These are phyloP conservation scores for Ruditapes philippinarum DNA, from an alignment of 1,140 invertebrate species.

Conservation along the genomic window DNA sequence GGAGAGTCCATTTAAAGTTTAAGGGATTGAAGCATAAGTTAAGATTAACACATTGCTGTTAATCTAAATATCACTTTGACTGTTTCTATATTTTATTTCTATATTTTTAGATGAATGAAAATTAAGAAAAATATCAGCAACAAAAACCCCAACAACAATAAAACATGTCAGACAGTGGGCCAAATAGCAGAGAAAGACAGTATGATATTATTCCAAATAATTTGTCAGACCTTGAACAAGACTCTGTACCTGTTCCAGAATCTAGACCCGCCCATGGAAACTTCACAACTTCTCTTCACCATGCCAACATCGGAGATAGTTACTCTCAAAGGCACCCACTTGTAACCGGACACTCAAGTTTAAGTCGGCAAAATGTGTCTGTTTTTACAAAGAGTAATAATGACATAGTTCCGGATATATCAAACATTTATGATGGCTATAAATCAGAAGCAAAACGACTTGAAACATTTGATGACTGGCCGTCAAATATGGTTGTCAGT, in stretches of 20 bases:
- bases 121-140: no score
- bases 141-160: no score
- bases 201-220: background rate
- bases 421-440: conserved; percentile 43
- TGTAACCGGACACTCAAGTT: background rate
- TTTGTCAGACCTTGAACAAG: background rate
- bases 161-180: conserved; percentile 2
- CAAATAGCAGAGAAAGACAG: background rate
- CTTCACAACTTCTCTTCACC: background rate
- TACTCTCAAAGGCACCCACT: background rate
- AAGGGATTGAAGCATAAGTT: no score
- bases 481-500: conserved; percentile 89
- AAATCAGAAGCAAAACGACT: conserved; percentile 40
- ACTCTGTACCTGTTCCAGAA: background rate
- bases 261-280: background rate
- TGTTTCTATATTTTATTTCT: no score
- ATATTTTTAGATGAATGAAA: no score
- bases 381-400: background rate
- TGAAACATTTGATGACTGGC: conserved; percentile 90
- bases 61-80: no score
- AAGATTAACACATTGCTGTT: no score
- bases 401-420: conserved; percentile 43
- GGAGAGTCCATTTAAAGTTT: no score
- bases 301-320: conserved; percentile 7
- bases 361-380: background rate